Evolutionary conservation across 2,797 vertebrate species (phyloP).

Genomic region (Eulemur coronatus): DNA sequence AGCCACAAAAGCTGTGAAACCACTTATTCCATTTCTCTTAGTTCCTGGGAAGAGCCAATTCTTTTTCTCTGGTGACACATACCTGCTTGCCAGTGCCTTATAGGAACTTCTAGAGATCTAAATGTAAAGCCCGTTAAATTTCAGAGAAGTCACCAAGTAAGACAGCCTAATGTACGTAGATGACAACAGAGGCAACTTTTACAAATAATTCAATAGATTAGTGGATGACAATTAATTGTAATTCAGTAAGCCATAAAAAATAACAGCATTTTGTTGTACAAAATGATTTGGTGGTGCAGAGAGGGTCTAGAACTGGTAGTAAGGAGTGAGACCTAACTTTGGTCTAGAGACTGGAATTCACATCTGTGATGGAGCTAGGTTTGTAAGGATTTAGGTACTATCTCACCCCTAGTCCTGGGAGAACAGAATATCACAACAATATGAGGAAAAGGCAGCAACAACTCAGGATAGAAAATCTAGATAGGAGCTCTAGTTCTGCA

Average conservation of each 20-base stretch:
- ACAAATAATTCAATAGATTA: not conserved
- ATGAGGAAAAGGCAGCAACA: not conserved
- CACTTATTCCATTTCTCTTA: constrained; percentile 1
- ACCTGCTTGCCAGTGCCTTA: not conserved
- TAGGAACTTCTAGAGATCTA: not conserved
- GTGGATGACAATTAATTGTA: not conserved
- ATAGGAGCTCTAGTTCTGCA: not conserved
- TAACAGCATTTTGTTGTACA: not conserved
- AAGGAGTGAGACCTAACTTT: not conserved
- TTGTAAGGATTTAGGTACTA: not conserved
- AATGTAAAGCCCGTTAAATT: not conserved
- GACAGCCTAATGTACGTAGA: not conserved
- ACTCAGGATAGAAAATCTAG: not conserved
- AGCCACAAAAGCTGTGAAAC: constrained; percentile 16
- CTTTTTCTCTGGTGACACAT: not conserved
- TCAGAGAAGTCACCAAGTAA: not conserved
- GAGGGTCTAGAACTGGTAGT: not conserved
- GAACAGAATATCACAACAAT: not conserved
- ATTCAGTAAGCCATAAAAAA: not conserved
- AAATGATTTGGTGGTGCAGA: not conserved
- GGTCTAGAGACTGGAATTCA: not conserved
- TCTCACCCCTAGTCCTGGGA: not conserved
- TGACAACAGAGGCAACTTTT: not conserved
- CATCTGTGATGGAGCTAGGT: not conserved
- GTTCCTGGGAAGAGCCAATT: not conserved